Evolutionary conservation across 2,888 invertebrate genomes (phyloP).

Genomic region (Phasia obesa): DNA sequence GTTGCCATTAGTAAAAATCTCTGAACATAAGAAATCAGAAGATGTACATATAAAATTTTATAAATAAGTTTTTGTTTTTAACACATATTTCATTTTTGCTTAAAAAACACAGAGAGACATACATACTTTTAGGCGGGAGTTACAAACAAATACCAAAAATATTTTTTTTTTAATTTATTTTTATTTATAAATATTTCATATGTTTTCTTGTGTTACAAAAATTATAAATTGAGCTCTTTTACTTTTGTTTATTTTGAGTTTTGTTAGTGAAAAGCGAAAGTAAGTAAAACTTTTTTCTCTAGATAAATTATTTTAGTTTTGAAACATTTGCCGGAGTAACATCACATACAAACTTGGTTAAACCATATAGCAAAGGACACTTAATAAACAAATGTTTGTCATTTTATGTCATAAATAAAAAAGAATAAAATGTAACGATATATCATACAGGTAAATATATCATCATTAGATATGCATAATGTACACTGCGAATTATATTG

Average conservation of each 20-base stretch:
- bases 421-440: conserved; percentile 3
- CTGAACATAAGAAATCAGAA: not conserved
- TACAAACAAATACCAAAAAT: not conserved
- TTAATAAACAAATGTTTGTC: conserved; percentile 56
- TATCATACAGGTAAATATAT: not conserved
- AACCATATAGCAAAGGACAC: conserved; percentile 10
- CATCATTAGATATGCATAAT: too few relatives aligned
- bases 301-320: not conserved
- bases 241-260: conserved; percentile 10
- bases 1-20: conserved; percentile 42
- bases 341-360: not conserved
- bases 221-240: conserved; percentile 25
- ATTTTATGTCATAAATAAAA: conserved; percentile 28
- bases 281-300: not conserved
- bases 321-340: conserved; percentile 2
- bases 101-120: not conserved
- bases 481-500: too few relatives aligned
- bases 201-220: not conserved
- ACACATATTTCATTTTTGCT: too few relatives aligned
- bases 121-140: conserved; percentile 32
- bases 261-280: not conserved
- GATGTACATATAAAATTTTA: too few relatives aligned
- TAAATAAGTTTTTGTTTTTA: too few relatives aligned
- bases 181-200: conserved; percentile 20
- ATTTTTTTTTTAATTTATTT: not conserved